These are phyloP conservation scores for Boulengerochromis microlepis DNA, from an alignment of 2,113 vertebrate genomes.

Conservation along the genomic window DNA sequence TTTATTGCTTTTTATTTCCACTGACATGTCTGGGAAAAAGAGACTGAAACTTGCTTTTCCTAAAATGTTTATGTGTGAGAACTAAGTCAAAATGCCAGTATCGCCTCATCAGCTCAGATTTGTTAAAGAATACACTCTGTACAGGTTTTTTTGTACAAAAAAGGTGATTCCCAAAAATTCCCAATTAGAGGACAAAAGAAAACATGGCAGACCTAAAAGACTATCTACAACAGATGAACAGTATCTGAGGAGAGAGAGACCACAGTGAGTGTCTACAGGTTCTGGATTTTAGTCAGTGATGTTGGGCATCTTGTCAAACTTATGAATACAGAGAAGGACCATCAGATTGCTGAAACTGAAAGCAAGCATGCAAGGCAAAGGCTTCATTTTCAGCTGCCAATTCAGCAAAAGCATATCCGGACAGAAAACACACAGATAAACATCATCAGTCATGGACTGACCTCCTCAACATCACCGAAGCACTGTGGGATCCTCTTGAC, in stretches of 20 bases:
- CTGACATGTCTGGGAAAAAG: background rate
- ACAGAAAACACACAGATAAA: background rate
- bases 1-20: background rate
- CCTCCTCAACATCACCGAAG: background rate
- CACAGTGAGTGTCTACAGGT: background rate
- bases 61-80: background rate
- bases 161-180: background rate
- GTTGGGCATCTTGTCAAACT: background rate
- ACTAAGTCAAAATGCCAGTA: background rate
- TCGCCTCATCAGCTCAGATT: background rate
- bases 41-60: background rate
- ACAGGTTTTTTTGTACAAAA: fast-evolving
- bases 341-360: fast-evolving
- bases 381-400: background rate
- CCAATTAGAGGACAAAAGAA: background rate
- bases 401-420: background rate
- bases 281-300: background rate
- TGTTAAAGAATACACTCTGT: background rate
- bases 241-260: background rate
- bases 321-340: background rate
- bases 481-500: fast-evolving
- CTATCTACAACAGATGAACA: background rate
- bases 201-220: background rate
- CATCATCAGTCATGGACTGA: background rate
- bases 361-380: background rate